Conservation (phyloP, 2,113 vertebrate species). For the Tursiops truncatus region DNA sequence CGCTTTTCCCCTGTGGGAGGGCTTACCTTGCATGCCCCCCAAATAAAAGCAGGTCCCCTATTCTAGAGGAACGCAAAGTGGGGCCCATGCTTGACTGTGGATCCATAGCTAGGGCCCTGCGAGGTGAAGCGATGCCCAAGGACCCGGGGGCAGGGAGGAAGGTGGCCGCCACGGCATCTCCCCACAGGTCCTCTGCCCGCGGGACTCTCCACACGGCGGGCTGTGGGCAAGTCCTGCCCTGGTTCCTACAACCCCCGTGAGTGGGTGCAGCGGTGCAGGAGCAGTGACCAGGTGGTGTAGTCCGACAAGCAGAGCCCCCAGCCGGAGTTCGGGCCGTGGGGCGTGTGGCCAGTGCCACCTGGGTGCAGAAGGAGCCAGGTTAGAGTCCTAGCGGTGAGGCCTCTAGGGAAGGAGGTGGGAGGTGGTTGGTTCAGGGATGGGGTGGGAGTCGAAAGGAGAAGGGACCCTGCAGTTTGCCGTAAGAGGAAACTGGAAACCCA, state of each 20-base stretch:
- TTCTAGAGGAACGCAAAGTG: neutral
- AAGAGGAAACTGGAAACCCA: neutral
- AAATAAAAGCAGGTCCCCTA: neutral
- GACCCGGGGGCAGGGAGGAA: neutral
- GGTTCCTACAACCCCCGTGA: neutral
- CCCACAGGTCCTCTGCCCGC: neutral
- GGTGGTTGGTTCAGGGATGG: neutral
- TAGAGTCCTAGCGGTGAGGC: neutral
- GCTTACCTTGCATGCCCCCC: neutral
- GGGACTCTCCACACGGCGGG: rapidly evolving
- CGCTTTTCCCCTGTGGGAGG: neutral
- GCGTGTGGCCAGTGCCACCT: too few relatives aligned
- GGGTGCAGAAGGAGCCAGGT: neutral
- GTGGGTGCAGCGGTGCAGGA: neutral
- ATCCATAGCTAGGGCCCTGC: neutral
- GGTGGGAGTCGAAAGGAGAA: too few relatives aligned
- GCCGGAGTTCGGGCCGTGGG: rapidly evolving
- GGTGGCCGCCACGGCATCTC: neutral
- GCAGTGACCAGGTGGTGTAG: too few relatives aligned
- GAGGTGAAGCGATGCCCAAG: neutral
- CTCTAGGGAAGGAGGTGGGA: neutral
- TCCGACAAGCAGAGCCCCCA: neutral
- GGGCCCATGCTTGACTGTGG: neutral
- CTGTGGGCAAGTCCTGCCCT: neutral
- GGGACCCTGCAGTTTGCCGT: neutral